These are phyloP conservation scores for Typhlichthys subterraneus DNA, from an alignment of 2,797 vertebrate genomes.

Conservation along the genomic window DNA sequence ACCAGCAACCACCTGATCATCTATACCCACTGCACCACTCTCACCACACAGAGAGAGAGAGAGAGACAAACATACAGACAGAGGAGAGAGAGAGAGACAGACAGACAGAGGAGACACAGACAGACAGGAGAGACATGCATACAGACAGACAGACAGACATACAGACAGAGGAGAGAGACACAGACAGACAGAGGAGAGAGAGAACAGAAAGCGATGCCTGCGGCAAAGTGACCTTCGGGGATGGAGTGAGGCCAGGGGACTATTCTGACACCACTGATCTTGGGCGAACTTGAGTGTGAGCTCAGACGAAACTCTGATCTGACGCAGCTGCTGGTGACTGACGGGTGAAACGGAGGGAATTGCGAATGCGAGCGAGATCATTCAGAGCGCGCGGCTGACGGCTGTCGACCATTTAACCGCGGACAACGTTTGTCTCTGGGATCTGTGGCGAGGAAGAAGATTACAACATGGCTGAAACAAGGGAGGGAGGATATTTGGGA, in stretches of 20 bases:
- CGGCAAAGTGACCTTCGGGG: constrained; percentile 80
- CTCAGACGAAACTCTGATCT: constrained; percentile 72
- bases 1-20: too few species aligned
- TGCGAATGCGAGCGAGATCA: constrained; percentile 50
- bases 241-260: constrained; percentile 66
- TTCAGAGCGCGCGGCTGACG: constrained; percentile 55
- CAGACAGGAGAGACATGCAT: too few species aligned
- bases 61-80: too few species aligned
- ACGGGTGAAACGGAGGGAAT: constrained; percentile 60
- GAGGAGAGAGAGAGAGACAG: too few species aligned
- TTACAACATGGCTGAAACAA: constrained; percentile 44
- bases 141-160: too few species aligned
- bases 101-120: too few species aligned
- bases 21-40: too few species aligned
- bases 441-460: constrained; percentile 53
- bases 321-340: constrained; percentile 67
- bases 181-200: not conserved
- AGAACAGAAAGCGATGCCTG: constrained; percentile 52
- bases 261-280: constrained; percentile 74
- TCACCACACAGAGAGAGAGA: too few species aligned
- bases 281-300: constrained; percentile 52
- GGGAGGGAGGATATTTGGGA: constrained; percentile 24
- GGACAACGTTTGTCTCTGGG: constrained; percentile 41
- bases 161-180: too few species aligned
- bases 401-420: constrained; percentile 61